phyloP scores from a whole-genome alignment of 2,888 invertebrate genomes.

The Bedellia somnulentella region DNA sequence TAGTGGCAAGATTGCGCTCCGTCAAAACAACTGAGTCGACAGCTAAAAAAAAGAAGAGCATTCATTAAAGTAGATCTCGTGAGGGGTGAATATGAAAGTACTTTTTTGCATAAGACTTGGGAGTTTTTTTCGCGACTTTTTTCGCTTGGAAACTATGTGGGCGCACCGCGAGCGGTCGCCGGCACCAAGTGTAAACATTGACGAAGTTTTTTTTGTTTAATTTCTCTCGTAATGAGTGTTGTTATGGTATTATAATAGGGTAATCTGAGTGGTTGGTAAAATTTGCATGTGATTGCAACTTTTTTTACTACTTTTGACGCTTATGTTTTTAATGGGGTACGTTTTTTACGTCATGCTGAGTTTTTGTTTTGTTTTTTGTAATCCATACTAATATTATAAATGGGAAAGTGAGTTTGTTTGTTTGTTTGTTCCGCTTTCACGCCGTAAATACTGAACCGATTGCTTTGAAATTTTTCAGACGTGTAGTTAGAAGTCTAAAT shows the following conservation, averaged over 20 bases:
- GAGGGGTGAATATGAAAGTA: constrained; percentile 60
- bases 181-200: constrained; percentile 40
- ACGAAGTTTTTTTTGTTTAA: constrained; percentile 53
- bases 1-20: constrained; percentile 61
- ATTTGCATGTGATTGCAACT: constrained; percentile 50
- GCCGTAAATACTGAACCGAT: too few relatives aligned
- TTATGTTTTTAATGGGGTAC: constrained; percentile 23
- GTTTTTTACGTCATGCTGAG: constrained; percentile 12
- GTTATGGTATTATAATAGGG: constrained; percentile 51
- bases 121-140: constrained; percentile 43
- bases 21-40: constrained; percentile 59
- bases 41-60: constrained; percentile 46
- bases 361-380: constrained; percentile 2
- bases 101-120: constrained; percentile 59
- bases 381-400: too few relatives aligned
- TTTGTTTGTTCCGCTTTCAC: too few relatives aligned
- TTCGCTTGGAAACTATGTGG: constrained; percentile 51
- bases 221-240: constrained; percentile 45
- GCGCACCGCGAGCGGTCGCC: constrained; percentile 56
- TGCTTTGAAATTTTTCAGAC: not conserved
- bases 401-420: too few relatives aligned
- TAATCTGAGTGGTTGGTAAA: constrained; percentile 50
- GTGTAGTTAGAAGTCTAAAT: too few relatives aligned
- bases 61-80: constrained; percentile 56
- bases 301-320: constrained; percentile 14